Base-by-base conservation (phyloP, 92 coral and sea anemone genomes). In the Epizoanthus rinbou region DNA sequence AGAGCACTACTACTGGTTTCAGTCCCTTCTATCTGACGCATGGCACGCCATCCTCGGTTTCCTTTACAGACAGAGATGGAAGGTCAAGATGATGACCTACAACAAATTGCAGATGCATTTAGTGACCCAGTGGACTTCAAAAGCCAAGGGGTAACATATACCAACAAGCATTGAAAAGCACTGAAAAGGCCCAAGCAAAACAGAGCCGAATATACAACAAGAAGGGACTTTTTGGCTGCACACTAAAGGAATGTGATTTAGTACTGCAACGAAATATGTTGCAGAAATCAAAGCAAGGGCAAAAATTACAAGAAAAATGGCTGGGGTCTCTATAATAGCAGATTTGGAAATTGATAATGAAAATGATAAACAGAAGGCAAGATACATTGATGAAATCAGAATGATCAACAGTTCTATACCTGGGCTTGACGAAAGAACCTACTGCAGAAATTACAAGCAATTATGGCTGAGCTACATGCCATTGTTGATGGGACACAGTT, bases 231-330 rank as follows among this genome's bases (percentile, higher is more conserved):
- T 28, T 57, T 3, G 57, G 31, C 6, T 69, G 45, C 23, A 13
- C 37, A 35, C 64, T 83, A 17, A 70, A 23, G 56, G 80, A 83
- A 15, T 71, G 86, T 28, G 71, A 83, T 58, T 52, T 83, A 41
- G 86, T 83, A 45, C 53, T 68, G 37, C 43, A 54, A 13, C 76
- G 76, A 52, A 81, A 81, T 25, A 81, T 81, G 85, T 50, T 81
- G 60, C 85, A 81, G 39, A 81, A 66, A 57, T 22, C 80, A 4
- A 83, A 83, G 58, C 53, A 83, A 71, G 79, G 80, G 74, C 19
- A 72, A 72, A 83, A 70, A 71, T 54, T 83, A 70, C 69, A 83
- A 66, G 86, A 70, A 56, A 64, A 57, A 74, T 83, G 80, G 80
- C 86, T 83, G 75, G 69, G 80, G 9, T 80, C 86, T 72, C 16